These are phyloP conservation scores for Amblyraja radiata DNA, from an alignment of 2,797 vertebrate genomes.

Conservation along the genomic window DNA sequence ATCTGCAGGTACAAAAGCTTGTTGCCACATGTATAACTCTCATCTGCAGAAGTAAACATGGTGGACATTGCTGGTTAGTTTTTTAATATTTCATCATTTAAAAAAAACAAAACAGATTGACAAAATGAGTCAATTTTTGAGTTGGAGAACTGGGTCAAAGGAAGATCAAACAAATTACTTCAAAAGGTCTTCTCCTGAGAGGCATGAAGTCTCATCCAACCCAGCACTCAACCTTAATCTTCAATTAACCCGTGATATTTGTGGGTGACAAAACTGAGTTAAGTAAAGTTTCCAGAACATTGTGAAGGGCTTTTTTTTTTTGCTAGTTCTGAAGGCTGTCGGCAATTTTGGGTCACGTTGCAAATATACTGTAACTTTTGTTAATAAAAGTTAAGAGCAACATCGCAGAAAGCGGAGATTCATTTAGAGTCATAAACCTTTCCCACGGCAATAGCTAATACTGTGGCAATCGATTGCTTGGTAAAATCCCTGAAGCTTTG, in stretches of 20 bases:
- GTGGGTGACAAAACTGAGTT: not conserved
- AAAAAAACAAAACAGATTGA: slow-evolving; percentile 7
- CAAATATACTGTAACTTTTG: slow-evolving; percentile 15
- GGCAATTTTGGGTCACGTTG: slow-evolving; percentile 4
- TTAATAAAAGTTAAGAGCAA: slow-evolving; percentile 34
- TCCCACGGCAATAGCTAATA: slow-evolving; percentile 36
- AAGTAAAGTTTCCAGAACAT: not conserved
- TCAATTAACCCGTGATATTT: slow-evolving; percentile 22
- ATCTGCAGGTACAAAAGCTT: not conserved
- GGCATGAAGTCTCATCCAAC: slow-evolving; percentile 30
- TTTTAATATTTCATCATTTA: slow-evolving; percentile 19
- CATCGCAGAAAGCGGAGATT: slow-evolving; percentile 11
- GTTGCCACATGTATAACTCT: not conserved
- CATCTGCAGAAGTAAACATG: slow-evolving; percentile 19
- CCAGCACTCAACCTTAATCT: slow-evolving; percentile 18
- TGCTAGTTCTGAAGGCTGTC: not conserved
- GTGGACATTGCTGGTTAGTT: not conserved
- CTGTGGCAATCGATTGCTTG: slow-evolving; percentile 19
- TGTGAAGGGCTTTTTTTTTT: not conserved
- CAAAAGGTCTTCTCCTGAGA: slow-evolving; percentile 28
- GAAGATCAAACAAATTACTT: slow-evolving; percentile 36
- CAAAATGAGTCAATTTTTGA: slow-evolving; percentile 24
- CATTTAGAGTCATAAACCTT: slow-evolving; percentile 7
- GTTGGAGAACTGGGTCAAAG: slow-evolving; percentile 2
- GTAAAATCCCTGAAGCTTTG: slow-evolving; percentile 28